Percentiles rank a stretch among this genome's conserved stretches.
phyloP scores from a whole-genome alignment of 2,113 vertebrate species.

The Oreochromis spilurus region DNA sequence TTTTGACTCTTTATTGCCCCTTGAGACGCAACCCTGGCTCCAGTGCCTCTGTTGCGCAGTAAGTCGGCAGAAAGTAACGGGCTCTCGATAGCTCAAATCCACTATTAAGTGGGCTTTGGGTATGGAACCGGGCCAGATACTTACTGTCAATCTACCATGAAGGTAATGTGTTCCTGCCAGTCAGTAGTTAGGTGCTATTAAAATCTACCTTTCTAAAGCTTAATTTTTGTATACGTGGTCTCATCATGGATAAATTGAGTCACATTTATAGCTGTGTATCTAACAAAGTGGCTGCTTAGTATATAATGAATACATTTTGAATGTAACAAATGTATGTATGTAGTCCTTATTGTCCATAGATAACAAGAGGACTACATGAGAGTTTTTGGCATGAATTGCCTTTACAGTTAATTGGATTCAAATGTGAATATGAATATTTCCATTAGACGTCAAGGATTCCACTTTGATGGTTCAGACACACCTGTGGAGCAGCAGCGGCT shows the following conservation, averaged over 20 bases:
- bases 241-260: background rate
- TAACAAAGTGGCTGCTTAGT: background rate
- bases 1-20: conserved; percentile 17
- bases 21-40: conserved; percentile 53
- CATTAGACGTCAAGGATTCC: background rate
- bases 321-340: background rate
- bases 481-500: background rate
- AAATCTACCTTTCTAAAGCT: background rate
- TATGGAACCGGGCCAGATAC: conserved; percentile 65
- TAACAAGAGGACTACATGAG: background rate
- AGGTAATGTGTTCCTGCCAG: background rate
- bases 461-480: background rate
- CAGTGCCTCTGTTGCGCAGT: conserved; percentile 54
- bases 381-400: background rate
- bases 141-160: background rate
- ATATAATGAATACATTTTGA: background rate
- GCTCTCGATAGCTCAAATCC: conserved; percentile 52
- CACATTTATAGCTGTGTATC: background rate
- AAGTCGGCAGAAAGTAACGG: conserved; percentile 56
- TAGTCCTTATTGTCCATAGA: background rate
- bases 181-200: background rate
- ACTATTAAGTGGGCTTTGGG: conserved; percentile 44
- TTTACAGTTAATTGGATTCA: background rate
- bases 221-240: background rate
- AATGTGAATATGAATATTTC: background rate